Conservation (phyloP, 2,888 invertebrate genomes). For the Minunthozetes semirufus region DNA sequence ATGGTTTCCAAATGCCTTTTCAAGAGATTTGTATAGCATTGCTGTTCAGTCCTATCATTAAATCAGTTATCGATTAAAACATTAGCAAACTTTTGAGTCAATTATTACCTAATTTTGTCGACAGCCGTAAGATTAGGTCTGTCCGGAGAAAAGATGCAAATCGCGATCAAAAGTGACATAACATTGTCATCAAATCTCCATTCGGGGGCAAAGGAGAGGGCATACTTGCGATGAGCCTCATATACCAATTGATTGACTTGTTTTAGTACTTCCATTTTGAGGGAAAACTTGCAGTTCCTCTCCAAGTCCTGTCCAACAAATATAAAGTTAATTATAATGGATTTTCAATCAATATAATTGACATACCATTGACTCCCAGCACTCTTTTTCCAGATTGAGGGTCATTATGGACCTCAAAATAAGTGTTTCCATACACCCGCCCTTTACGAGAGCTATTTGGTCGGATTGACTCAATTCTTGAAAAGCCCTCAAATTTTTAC, state of each 20-base stretch:
- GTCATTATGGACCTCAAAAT: conserved; percentile 84
- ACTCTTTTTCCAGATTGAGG: conserved; percentile 78
- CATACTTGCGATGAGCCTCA: conserved; percentile 74
- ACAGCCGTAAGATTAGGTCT: conserved; percentile 69
- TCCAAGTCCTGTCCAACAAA: conserved; percentile 16
- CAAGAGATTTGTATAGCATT: conserved; percentile 40
- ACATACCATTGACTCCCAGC: conserved; percentile 60
- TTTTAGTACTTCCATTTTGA: conserved; percentile 77
- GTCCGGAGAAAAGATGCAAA: conserved; percentile 79
- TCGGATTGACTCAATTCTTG: conserved; percentile 89
- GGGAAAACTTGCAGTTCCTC: conserved; percentile 26
- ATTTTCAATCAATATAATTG: neutral
- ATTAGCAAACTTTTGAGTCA: neutral
- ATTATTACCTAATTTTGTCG: conserved; percentile 61
- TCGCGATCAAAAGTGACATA: conserved; percentile 82
- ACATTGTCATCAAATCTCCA: conserved; percentile 83
- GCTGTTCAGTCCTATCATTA: conserved; percentile 39
- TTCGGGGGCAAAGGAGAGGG: conserved; percentile 72
- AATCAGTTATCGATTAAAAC: neutral
- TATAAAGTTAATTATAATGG: neutral
- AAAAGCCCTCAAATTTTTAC: conserved; percentile 63
- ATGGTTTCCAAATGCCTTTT: conserved; percentile 40
- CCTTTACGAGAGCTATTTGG: conserved; percentile 78
- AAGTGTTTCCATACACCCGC: conserved; percentile 94
- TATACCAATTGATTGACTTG: conserved; percentile 77